A percentile compares a stretch with the other conserved stretches of the same genome.
phyloP scores from a whole-genome alignment of 2,113 vertebrate genomes.

The Sander vitreus region DNA sequence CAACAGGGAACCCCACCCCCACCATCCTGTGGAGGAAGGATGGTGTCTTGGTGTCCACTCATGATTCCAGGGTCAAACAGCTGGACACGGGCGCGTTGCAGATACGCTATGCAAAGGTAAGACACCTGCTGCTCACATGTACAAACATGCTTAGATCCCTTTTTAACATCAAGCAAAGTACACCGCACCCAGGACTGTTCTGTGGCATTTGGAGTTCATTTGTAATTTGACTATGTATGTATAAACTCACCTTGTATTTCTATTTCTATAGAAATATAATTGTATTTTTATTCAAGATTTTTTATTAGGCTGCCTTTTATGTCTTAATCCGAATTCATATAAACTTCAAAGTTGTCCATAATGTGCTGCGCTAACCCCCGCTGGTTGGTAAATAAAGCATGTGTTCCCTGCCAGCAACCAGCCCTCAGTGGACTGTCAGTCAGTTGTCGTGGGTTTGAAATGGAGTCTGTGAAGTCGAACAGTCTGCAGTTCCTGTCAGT shows the following conservation, averaged over 20 bases:
- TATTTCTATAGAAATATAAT: constrained; percentile 5
- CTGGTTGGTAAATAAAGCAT: constrained; percentile 76
- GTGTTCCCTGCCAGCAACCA: constrained; percentile 66
- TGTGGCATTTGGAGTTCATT: constrained; percentile 3
- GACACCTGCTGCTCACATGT: constrained; percentile 10
- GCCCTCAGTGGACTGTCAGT: constrained; percentile 72
- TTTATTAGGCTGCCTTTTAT: constrained; percentile 29
- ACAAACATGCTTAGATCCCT: background rate
- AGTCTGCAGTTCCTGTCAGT: constrained; percentile 76
- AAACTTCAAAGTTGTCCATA: constrained; percentile 44
- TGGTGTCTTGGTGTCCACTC: constrained; percentile 90
- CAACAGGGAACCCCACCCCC: constrained; percentile 90
- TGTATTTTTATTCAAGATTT: background rate
- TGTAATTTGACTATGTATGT: background rate
- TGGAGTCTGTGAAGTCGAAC: constrained; percentile 68
- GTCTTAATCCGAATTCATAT: constrained; percentile 41
- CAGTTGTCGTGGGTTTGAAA: constrained; percentile 67
- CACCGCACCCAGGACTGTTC: background rate
- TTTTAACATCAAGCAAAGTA: constrained; percentile 8
- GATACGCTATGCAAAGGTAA: constrained; percentile 97
- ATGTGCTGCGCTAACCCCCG: constrained; percentile 54
- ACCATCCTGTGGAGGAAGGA: constrained; percentile 98
- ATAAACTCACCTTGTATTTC: background rate
- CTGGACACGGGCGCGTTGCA: constrained; percentile 92
- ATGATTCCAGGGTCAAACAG: constrained; percentile 95